phyloP scores from a whole-genome alignment of 2,797 vertebrate species.

The Vultur gryphus region DNA sequence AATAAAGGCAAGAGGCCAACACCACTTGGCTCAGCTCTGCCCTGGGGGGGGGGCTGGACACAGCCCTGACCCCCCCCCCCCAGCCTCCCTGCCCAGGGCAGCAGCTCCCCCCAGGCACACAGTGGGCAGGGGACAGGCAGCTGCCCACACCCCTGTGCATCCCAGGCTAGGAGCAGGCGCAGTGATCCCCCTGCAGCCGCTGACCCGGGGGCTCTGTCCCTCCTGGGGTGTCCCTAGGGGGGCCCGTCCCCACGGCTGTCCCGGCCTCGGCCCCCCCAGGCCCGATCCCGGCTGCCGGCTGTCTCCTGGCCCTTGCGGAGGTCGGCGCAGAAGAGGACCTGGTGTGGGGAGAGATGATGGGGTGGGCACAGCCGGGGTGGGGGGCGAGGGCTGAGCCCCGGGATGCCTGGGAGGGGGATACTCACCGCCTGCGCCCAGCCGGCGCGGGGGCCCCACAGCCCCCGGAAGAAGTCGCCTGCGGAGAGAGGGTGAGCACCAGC shows the following conservation, averaged over 20 bases:
- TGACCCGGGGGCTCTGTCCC: background rate
- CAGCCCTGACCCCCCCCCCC: background rate
- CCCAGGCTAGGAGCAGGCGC: background rate
- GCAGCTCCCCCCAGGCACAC: background rate
- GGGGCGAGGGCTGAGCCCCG: rapidly evolving
- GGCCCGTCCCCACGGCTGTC: background rate
- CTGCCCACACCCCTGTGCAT: background rate
- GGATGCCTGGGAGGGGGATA: background rate
- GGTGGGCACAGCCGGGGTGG: rapidly evolving
- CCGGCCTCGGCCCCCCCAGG: background rate
- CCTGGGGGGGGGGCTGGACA: background rate
- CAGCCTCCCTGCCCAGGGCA: background rate
- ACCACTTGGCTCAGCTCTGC: background rate
- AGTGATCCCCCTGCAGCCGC: background rate
- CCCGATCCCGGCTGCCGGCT: background rate
- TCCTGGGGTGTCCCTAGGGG: background rate
- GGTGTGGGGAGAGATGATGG: background rate
- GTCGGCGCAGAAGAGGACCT: conserved; percentile 95
- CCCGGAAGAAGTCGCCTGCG: conserved; percentile 83
- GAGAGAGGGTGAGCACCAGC: background rate
- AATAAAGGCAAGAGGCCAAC: conserved; percentile 75
- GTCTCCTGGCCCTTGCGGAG: conserved; percentile 82
- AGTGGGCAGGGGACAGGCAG: background rate
- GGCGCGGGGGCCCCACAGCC: conserved; percentile 78
- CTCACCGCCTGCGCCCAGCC: conserved; percentile 85